Evolutionary conservation across 2,113 vertebrate genomes (phyloP).

Genomic region (Dicentrarchus labrax): DNA sequence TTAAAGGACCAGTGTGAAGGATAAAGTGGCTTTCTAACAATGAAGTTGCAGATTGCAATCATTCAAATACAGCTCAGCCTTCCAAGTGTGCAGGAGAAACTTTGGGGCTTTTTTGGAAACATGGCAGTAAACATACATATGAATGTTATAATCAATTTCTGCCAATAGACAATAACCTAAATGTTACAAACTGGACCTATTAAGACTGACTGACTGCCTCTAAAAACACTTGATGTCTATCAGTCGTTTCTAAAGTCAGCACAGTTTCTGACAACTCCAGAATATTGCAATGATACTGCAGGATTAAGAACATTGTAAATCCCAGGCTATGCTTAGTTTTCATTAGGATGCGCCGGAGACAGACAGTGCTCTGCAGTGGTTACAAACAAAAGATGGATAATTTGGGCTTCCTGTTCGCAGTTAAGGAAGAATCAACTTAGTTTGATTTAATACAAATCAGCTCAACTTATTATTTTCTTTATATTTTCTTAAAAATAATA

Average conservation of each 20-base stretch:
- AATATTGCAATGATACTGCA: not conserved
- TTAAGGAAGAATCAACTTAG: not conserved
- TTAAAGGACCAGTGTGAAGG: too few species aligned
- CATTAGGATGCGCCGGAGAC: not conserved
- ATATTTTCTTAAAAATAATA: not conserved
- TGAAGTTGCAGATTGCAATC: too few species aligned
- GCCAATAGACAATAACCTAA: too few species aligned
- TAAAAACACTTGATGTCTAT: not conserved
- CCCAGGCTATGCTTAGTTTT: not conserved
- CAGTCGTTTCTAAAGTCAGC: conserved; percentile 2
- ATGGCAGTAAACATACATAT: too few species aligned
- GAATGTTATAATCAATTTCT: too few species aligned
- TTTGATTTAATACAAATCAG: not conserved
- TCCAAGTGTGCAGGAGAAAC: too few species aligned
- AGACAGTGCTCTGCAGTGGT: not conserved
- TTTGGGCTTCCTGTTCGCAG: not conserved
- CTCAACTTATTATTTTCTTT: not conserved
- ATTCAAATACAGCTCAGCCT: too few species aligned
- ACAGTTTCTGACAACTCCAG: not conserved
- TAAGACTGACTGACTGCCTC: not conserved
- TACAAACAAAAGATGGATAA: conserved; percentile 8
- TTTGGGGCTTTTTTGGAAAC: too few species aligned
- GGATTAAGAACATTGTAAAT: not conserved
- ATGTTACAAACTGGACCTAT: too few species aligned
- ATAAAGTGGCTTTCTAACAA: too few species aligned